Percentiles rank a stretch among this genome's conserved stretches.
Conservation (phyloP, 2,888 invertebrate genomes). For the Lithodes maja region DNA sequence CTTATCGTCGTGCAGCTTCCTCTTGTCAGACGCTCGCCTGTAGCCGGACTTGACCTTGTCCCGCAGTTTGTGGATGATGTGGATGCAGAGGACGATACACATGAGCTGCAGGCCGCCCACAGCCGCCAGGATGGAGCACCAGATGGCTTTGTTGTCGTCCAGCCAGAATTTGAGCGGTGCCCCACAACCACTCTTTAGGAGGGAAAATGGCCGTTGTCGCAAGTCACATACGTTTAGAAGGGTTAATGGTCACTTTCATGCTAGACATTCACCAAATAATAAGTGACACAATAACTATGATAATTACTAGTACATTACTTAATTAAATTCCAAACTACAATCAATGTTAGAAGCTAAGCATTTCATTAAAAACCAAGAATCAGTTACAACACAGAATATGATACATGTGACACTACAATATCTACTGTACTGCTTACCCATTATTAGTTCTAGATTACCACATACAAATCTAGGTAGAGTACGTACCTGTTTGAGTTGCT, state of each 20-base stretch:
- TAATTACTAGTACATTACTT: no score
- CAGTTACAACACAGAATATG: no score
- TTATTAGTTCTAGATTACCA: no score
- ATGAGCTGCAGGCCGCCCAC: slow-evolving; percentile 73
- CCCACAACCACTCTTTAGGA: slow-evolving; percentile 73
- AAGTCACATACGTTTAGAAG: no score
- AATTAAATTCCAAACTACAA: no score
- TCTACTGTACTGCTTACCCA: no score
- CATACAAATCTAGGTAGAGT: neutral
- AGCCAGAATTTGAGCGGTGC: slow-evolving; percentile 74
- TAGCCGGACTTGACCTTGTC: slow-evolving; percentile 54
- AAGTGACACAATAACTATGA: no score
- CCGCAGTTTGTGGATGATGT: slow-evolving; percentile 72
- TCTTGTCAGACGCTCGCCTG: slow-evolving; percentile 40
- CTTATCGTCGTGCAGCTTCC: slow-evolving; percentile 55
- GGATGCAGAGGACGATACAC: slow-evolving; percentile 72
- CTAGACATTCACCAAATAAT: no score
- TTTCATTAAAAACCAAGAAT: no score
- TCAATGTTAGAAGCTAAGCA: no score
- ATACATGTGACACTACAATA: no score
- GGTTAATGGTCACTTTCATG: no score
- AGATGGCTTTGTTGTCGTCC: slow-evolving; percentile 73
- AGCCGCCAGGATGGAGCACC: slow-evolving; percentile 73
- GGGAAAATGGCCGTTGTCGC: neutral
- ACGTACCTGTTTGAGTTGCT: slow-evolving; percentile 51